Evolutionary conservation across 2,888 invertebrate genomes (phyloP), one percentile per base, ranked within the genome.

Genomic region (Hydroisotoma schaefferi): DNA sequence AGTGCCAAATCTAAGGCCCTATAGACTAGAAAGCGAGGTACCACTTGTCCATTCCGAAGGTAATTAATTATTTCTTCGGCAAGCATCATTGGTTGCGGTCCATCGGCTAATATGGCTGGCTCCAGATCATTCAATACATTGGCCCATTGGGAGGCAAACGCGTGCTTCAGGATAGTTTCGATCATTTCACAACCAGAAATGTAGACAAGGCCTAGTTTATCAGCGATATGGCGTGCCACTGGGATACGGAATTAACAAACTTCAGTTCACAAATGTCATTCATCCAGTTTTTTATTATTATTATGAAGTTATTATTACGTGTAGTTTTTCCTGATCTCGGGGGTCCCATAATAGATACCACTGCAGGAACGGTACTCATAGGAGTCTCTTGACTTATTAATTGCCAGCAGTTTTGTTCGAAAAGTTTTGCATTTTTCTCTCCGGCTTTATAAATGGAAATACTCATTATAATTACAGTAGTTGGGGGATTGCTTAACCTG

Each of bases 271-370:
- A 33, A 33, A 33, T 33, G 33, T 10, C 15, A 10, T 33, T 33
- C 33, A 33, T 8, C 33, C 15, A 8, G 33, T 10, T 10, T 33
- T 33, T 15, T 15, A 33, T 33, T 33, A 10, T 33, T 33, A 33
- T 33, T 33, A 15, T 15, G 26, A 25, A n/a, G 20, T n/a, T 5
- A 56, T 12, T 2, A 46, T 29, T 62, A 67, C 65, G 46, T 26
- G 59, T 58, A 2, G 69, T 69, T 51, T 71, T 71, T 27, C 71
- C 71, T n/a, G 69, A 56, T 28, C 65, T 66, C 8, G 66, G 63
- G 23, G 44, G 53, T 1, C 71, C 71, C 3, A 63, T 10, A 10
- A 71, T 37, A 15, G 61, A 59, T 8, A 67, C 49, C 8, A 58
- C 28, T 10, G 66, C 38, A 1, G 68, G 71, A 10, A 61, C 49